Conservation (phyloP, 2,113 vertebrate species). For the Hiodon alosoides region DNA sequence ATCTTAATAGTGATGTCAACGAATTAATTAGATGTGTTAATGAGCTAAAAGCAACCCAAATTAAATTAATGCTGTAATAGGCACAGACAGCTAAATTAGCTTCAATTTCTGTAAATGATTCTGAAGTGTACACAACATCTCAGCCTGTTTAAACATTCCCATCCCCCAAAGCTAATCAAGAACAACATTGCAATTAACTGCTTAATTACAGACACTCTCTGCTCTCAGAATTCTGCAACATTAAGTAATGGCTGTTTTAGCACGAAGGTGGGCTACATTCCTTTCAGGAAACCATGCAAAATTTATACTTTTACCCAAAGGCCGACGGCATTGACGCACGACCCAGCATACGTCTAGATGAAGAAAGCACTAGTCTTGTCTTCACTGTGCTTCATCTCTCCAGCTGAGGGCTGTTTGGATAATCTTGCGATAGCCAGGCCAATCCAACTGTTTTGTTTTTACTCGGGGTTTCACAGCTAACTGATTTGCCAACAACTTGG, state of each 20-base stretch:
- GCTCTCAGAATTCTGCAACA: conserved; percentile 69
- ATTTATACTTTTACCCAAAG: conserved; percentile 57
- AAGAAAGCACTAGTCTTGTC: conserved; percentile 60
- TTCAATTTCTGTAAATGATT: conserved; percentile 99
- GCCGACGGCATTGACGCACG: conserved; percentile 50
- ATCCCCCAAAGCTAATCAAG: conserved; percentile 99
- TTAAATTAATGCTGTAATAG: conserved; percentile 99
- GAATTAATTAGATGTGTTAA: conserved; percentile 99
- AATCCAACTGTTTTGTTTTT: conserved; percentile 49
- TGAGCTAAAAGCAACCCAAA: conserved; percentile 99
- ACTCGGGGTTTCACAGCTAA: conserved; percentile 55
- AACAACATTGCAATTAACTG: conserved; percentile 98
- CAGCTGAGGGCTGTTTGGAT: conserved; percentile 66
- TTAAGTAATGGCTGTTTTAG: conserved; percentile 78
- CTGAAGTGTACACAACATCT: conserved; percentile 99
- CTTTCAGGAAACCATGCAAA: conserved; percentile 47
- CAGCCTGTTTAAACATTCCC: conserved; percentile 90
- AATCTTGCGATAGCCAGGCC: conserved; percentile 53
- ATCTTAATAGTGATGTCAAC: conserved; percentile 99
- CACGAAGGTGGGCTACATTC: conserved; percentile 69
- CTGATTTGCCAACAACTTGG: conserved; percentile 59
- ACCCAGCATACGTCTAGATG: conserved; percentile 60
- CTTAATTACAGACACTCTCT: conserved; percentile 96
- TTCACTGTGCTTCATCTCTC: conserved; percentile 60
- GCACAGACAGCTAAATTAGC: conserved; percentile 99